These are phyloP conservation scores for Puma concolor DNA, from an alignment of 2,113 vertebrate species.

Conservation along the genomic window DNA sequence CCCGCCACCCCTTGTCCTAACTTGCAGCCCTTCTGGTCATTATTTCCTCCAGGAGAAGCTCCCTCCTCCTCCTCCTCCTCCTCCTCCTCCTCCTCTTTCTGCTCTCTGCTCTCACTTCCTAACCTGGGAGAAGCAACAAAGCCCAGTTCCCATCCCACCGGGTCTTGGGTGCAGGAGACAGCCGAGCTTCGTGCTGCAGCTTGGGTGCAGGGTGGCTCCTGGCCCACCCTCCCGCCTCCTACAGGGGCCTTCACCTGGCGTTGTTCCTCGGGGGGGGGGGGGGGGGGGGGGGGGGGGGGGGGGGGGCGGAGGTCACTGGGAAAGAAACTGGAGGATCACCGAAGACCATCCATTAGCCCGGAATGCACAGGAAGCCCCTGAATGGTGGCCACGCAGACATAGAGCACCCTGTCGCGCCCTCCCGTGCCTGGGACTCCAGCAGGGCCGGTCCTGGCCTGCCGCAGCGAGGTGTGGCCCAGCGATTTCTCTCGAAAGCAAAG, in stretches of 20 bases:
- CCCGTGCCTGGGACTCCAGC: not conserved
- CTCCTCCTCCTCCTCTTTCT: not conserved
- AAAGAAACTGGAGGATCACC: not conserved
- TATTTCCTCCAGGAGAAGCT: slow-evolving; percentile 41
- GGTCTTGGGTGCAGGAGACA: not conserved
- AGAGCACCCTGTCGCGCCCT: not conserved
- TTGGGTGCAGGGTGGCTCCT: not conserved
- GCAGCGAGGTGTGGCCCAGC: not conserved
- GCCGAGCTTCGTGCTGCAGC: slow-evolving; percentile 15
- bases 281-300: too few species aligned
- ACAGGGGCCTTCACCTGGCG: not conserved
- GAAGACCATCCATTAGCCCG: not conserved
- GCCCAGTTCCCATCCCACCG: slow-evolving; percentile 44
- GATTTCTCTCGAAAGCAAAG: not conserved
- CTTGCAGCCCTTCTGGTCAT: slow-evolving; percentile 30
- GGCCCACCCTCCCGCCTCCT: not conserved
- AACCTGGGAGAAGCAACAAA: not conserved
- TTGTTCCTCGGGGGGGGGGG: not conserved
- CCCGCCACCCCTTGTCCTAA: not conserved
- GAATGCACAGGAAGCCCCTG: slow-evolving; percentile 22
- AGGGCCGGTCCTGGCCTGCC: not conserved
- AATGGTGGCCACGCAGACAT: not conserved
- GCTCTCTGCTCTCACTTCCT: slow-evolving; percentile 53
- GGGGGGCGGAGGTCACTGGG: not conserved
- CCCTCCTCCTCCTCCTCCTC: not conserved